These are phyloP conservation scores for Eriosoma lanigerum DNA, from an alignment of 1,140 invertebrate genomes.

Conservation along the genomic window DNA sequence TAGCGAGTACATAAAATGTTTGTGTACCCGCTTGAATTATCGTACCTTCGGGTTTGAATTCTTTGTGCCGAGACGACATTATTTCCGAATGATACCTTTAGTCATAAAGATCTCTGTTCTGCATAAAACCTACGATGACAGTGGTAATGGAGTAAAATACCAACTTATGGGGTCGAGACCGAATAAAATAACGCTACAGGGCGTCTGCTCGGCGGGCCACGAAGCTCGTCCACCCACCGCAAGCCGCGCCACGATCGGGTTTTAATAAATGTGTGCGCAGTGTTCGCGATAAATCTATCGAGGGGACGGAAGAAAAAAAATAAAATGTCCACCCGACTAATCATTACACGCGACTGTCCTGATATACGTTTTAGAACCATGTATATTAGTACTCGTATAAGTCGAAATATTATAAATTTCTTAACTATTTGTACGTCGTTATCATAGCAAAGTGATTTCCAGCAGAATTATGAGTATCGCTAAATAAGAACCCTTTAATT, in stretches of 20 bases:
- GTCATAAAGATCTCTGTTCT: slow-evolving; percentile 11
- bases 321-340: not conserved
- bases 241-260: not conserved
- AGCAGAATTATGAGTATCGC: too few species aligned
- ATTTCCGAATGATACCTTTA: slow-evolving; percentile 9
- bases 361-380: slow-evolving; percentile 1
- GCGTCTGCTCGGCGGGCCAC: slow-evolving; percentile 11
- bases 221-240: not conserved
- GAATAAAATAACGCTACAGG: slow-evolving; percentile 36
- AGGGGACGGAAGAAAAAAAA: slow-evolving; percentile 14
- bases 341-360: not conserved
- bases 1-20: too few species aligned
- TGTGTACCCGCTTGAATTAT: too few species aligned
- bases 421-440: too few species aligned
- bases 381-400: too few species aligned
- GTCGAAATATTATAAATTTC: too few species aligned
- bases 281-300: slow-evolving; percentile 22
- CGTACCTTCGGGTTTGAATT: slow-evolving; percentile 7
- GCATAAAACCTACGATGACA: not conserved
- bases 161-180: slow-evolving; percentile 6
- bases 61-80: not conserved
- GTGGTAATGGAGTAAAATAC: slow-evolving; percentile 31
- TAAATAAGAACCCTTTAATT: too few species aligned
- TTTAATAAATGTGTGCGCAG: not conserved
- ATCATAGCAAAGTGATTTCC: too few species aligned